Evolutionary conservation across 2,888 invertebrate species (phyloP).

Genomic region (Sepioteuthis lessoniana): DNA sequence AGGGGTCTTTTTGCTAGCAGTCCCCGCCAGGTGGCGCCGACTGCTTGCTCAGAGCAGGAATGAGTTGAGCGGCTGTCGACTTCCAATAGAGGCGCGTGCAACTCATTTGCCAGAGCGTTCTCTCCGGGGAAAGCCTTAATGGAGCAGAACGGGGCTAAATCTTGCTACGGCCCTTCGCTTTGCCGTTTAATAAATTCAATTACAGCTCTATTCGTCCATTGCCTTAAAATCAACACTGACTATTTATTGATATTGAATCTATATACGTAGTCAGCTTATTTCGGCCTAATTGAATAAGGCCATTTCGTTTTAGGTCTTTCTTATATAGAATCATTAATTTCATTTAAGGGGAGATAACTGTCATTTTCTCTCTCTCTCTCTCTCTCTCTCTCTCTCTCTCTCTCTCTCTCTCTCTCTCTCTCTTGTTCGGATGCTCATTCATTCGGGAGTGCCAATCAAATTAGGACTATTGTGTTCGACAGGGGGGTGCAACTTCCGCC

Average conservation of each 20-base stretch:
- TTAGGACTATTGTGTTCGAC: constrained; percentile 44
- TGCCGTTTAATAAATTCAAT: constrained; percentile 46
- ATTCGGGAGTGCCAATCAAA: constrained; percentile 24
- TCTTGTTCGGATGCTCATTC: too few relatives aligned
- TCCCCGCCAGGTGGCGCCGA: not conserved
- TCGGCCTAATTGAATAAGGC: constrained; percentile 43
- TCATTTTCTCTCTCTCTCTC: not conserved
- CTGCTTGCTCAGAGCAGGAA: not conserved
- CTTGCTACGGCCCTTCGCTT: constrained; percentile 38
- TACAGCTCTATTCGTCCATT: not conserved
- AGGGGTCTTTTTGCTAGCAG: not conserved
- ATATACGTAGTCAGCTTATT: constrained; percentile 47
- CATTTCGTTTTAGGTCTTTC: constrained; percentile 41
- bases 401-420: not conserved
- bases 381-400: not conserved
- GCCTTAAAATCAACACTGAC: constrained; percentile 48
- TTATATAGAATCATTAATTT: constrained; percentile 48
- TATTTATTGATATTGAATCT: constrained; percentile 49
- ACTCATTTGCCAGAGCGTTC: not conserved
- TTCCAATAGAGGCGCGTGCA: not conserved
- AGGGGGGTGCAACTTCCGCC: not conserved
- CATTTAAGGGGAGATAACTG: constrained; percentile 46
- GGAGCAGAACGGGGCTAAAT: not conserved
- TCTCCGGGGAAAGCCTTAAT: constrained; percentile 3
- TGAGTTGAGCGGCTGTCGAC: not conserved